phyloP scores from a whole-genome alignment of 2,888 invertebrate species.

The Itoplectis maculator region DNA sequence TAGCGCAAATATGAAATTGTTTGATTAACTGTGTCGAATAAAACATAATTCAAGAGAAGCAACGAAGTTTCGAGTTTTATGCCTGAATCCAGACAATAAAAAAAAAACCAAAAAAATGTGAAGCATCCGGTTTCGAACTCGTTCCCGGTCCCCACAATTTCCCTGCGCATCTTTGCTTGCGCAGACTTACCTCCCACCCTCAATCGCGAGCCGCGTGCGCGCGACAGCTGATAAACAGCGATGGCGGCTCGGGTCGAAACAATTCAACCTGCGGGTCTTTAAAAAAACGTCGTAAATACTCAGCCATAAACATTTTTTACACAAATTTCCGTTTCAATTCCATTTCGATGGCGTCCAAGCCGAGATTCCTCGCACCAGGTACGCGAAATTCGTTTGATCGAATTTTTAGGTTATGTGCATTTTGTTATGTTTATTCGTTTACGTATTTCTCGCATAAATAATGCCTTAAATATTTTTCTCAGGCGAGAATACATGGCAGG shows the following conservation, averaged over 20 bases:
- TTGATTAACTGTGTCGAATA: constrained; percentile 55
- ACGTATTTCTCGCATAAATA: not conserved
- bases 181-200: too few species aligned
- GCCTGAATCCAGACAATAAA: too few species aligned
- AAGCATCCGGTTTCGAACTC: too few species aligned
- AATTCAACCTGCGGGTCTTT: not conserved
- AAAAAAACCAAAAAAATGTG: too few species aligned
- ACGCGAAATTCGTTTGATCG: constrained; percentile 12
- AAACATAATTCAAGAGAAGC: constrained; percentile 36
- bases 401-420: constrained; percentile 42
- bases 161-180: too few species aligned
- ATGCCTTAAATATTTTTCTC: not conserved
- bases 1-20: constrained; percentile 49
- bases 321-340: not conserved
- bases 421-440: too few species aligned
- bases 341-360: constrained; percentile 62
- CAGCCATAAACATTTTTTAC: not conserved
- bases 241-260: not conserved
- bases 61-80: not conserved
- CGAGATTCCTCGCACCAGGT: constrained; percentile 67
- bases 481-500: constrained; percentile 82
- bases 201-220: too few species aligned
- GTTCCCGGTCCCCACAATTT: too few species aligned
- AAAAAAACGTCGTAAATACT: not conserved
- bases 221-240: constrained; percentile 8